phyloP scores from a whole-genome alignment of 2,113 vertebrate species.

The Campylorhamphus procurvoides region DNA sequence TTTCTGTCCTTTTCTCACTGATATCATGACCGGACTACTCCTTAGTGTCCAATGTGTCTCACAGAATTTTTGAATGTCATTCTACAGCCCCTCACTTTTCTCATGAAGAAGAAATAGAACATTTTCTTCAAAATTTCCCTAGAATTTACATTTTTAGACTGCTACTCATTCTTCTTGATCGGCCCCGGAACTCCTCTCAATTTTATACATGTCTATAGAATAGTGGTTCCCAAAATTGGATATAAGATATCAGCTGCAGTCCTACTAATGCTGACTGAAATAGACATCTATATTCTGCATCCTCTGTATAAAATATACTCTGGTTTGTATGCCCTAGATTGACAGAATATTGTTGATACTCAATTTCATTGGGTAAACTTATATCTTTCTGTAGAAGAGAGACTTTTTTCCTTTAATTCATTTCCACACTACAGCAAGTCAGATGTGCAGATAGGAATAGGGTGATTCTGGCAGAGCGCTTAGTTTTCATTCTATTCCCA shows the following conservation, averaged over 20 bases:
- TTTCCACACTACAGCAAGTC: not conserved
- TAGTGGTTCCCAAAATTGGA: not conserved
- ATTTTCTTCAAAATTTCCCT: not conserved
- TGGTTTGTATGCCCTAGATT: not conserved
- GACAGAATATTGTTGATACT: rapidly evolving
- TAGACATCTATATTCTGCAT: not conserved
- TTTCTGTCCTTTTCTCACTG: not conserved
- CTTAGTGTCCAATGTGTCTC: not conserved
- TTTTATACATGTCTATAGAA: not conserved
- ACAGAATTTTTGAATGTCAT: not conserved
- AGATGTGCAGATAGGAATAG: not conserved
- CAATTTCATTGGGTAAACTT: not conserved
- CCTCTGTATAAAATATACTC: not conserved
- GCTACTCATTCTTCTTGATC: not conserved
- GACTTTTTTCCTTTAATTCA: not conserved
- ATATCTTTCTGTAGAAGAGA: not conserved
- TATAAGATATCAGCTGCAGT: not conserved
- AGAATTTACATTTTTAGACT: not conserved
- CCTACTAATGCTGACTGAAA: not conserved
- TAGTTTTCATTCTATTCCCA: not conserved
- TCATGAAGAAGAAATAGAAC: not conserved
- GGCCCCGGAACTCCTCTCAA: not conserved
- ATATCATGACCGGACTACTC: not conserved
- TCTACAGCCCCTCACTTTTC: not conserved
- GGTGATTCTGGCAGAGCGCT: not conserved